Base-by-base conservation (phyloP, 2,113 vertebrate genomes). In the Zosterops lateralis region DNA sequence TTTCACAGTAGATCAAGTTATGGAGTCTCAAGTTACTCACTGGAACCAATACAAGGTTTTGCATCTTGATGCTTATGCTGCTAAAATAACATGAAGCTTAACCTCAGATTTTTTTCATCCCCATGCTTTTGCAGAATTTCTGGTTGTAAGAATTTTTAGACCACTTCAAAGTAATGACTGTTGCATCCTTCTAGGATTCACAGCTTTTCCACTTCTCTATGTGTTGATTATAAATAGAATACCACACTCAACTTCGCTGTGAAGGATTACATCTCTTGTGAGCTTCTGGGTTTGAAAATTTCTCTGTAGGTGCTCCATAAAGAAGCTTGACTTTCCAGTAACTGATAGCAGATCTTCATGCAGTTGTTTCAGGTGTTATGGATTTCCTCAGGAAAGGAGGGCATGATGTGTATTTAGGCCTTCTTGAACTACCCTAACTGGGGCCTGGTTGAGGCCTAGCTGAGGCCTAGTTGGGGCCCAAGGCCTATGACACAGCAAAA, bases 201-300 rank as follows among this genome's bases (percentile, higher is more conserved):
- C 61, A 31, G 3, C 29, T 25, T 81, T 84, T 80, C 42, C 10
- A 70, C 6, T 28, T 67, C 28, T 94, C 18, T 18, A 7, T 42
- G 34, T 64, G 15, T 20, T 57, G 25, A 17, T 60, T 44, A 7
- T 12, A 45, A 65, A 40, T 14, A 45, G 54, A 61, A 25, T 47
- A n/a, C 45, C 24, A 7, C 1, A 0, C 14, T 82, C 26, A 75
- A 0, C 21, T 24, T 81, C 17, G 2, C 58, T 20, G 7, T 15
- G 53, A 66, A 64, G 54, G 65, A 38, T 75, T 36, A 4, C 14
- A 45, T 68, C 28, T 61, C 56, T 47, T 58, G 1, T 32, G 67
- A 83, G 25, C 78, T 71, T 29, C 26, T 78, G 66, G 6, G 26
- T 78, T 79, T 68, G 36, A 65, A 75, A 75, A 47, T 44, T 5